Evolutionary conservation across 2,797 vertebrate genomes (phyloP), one percentile per base, ranked within the genome.

Genomic region (Danio choprae): DNA sequence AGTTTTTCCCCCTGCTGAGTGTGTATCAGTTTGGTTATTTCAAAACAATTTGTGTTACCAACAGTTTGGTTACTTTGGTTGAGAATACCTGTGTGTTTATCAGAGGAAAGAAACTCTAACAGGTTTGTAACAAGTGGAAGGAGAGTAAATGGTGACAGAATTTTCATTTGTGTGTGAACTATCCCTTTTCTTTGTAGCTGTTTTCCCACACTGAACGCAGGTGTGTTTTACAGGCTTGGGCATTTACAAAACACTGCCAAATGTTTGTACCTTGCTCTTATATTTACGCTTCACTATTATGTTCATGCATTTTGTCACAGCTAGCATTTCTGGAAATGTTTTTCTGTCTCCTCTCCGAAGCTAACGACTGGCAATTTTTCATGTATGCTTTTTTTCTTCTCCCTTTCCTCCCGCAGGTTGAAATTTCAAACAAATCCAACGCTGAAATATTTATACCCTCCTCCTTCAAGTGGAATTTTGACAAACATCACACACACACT

Each of bases 371-470:
- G 12, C 18, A 53, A 11, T 44, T 18, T 70, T 38, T 65, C 16
- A 55, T 56, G 62, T 65, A 68, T 59, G 41, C 68, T 44, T 68
- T 29, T 29, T 43, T 43, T 20, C 18, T 79, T 75, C 44, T 29
- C 1, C 29, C 82, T 77, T 79, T 56, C 81, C 18, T 73, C 62
- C 40, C 12, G 65, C 90, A 99, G 98, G 88, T 93, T 99, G 89
- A 97, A 95, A 16, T 98, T 95, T 91, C 95, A 96, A 79, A 84
- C 94, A 64, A 97, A 96, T 92, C 97, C 97, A 74, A 95, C 94
- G 74, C 92, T 99, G 90, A 98, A 96, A 86, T 99, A 98, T 91
- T 93, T 97, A 90, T 99, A 98, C 86, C 98, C 97, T 22, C 97
- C 97, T 8, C 97, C 96, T 82, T 97, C 96, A 68, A 96, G 90